phyloP scores from a whole-genome alignment of 2,888 invertebrate genomes.

The Hyalella azteca region DNA sequence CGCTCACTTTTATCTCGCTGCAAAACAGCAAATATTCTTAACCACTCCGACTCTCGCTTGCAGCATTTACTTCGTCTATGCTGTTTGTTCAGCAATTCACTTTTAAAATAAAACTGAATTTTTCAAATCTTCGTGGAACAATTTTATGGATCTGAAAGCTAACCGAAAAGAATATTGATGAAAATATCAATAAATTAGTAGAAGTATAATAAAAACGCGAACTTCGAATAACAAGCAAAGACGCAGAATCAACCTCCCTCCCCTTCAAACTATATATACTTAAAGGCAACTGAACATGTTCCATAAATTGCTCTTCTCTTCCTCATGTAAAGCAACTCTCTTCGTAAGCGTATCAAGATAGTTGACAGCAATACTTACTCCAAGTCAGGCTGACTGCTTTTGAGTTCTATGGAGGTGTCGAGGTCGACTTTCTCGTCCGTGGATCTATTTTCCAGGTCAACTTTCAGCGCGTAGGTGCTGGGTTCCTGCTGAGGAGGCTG shows the following conservation, averaged over 20 bases:
- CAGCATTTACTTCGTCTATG: no score
- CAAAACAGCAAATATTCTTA: no score
- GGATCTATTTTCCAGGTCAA: conserved; percentile 39
- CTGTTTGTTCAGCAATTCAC: no score
- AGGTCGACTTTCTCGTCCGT: conserved; percentile 37
- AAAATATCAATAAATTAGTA: no score
- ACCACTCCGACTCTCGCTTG: no score
- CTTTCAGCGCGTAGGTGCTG: conserved; percentile 10
- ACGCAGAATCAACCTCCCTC: no score
- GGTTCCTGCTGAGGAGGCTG: neutral
- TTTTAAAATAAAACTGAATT: neutral
- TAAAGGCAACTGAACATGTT: neutral
- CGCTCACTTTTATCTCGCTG: conserved; percentile 48
- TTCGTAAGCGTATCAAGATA: neutral
- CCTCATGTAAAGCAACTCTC: neutral
- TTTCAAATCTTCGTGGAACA: no score
- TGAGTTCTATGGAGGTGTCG: conserved; percentile 21
- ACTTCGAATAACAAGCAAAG: no score
- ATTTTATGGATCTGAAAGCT: no score
- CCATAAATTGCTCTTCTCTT: neutral
- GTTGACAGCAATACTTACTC: conserved; percentile 25
- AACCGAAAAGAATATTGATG: no score
- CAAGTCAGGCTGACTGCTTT: conserved; percentile 20
- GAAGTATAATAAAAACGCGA: no score
- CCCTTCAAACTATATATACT: no score